Evolutionary conservation across 2,888 invertebrate species (phyloP).

Genomic region (Galerucella nymphaeae): DNA sequence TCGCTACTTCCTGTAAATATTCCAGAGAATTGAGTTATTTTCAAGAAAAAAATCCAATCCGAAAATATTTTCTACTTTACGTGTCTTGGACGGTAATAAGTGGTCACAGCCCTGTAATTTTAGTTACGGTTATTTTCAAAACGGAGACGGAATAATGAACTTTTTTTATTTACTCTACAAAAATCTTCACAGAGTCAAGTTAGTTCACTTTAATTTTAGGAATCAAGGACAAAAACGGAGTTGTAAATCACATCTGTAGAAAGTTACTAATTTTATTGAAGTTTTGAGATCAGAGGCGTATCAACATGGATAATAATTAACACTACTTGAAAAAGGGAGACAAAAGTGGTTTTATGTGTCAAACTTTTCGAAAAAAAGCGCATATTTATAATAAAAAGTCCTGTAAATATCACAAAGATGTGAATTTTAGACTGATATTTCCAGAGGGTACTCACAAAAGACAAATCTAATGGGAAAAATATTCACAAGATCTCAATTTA

Average conservation of each 20-base stretch:
- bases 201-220: neutral
- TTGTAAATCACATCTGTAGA: neutral
- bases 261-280: neutral
- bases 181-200: neutral
- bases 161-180: neutral
- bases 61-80: neutral
- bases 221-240: constrained; percentile 1
- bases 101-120: neutral
- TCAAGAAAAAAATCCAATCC: too few relatives aligned
- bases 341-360: too few relatives aligned
- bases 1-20: too few relatives aligned
- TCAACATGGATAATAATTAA: neutral
- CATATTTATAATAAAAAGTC: too few relatives aligned
- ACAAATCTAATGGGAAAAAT: too few relatives aligned
- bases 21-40: too few relatives aligned
- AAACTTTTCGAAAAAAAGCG: too few relatives aligned
- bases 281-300: neutral
- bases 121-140: neutral
- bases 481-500: too few relatives aligned
- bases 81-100: neutral
- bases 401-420: too few relatives aligned
- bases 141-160: neutral
- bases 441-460: too few relatives aligned
- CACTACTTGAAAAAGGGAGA: too few relatives aligned
- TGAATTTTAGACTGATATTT: too few relatives aligned